A percentile compares a stretch with the other conserved stretches of the same genome.
phyloP scores from a whole-genome alignment of 2,797 vertebrate species.

The Pipistrellus pygmaeus region DNA sequence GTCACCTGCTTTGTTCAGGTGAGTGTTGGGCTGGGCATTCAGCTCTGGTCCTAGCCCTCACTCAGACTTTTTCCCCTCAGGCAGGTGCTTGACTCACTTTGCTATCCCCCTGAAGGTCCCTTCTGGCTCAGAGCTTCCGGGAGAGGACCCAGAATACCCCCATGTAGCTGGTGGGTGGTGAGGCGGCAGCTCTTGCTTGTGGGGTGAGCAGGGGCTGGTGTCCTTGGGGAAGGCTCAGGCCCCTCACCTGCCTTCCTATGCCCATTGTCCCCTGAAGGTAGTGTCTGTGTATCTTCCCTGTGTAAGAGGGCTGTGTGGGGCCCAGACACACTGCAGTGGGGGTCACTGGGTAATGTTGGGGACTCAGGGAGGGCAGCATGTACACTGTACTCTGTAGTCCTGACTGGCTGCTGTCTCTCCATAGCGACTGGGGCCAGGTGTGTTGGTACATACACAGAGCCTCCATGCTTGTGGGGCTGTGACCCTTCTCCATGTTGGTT shows the following conservation, averaged over 20 bases:
- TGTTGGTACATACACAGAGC: background rate
- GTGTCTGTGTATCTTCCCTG: background rate
- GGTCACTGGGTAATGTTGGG: background rate
- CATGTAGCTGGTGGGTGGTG: background rate
- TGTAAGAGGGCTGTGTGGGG: background rate
- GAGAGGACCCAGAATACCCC: background rate
- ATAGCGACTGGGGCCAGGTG: fast-evolving
- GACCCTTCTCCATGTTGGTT: background rate
- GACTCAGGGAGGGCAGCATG: background rate
- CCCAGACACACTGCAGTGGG: background rate
- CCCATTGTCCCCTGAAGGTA: background rate
- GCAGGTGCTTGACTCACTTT: background rate
- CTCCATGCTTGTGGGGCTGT: too few relatives aligned
- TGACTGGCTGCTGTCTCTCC: background rate
- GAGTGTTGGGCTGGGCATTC: background rate
- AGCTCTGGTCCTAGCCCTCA: background rate
- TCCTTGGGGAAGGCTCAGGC: background rate
- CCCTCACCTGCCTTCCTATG: background rate
- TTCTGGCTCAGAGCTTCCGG: background rate
- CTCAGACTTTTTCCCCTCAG: background rate
- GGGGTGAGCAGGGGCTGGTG: background rate
- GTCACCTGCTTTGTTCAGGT: background rate
- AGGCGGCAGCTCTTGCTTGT: background rate
- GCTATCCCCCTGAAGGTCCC: too few relatives aligned
- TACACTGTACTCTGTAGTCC: fast-evolving